Conservation (phyloP, 2,888 invertebrate species). For the Priocnemis perturbator region DNA sequence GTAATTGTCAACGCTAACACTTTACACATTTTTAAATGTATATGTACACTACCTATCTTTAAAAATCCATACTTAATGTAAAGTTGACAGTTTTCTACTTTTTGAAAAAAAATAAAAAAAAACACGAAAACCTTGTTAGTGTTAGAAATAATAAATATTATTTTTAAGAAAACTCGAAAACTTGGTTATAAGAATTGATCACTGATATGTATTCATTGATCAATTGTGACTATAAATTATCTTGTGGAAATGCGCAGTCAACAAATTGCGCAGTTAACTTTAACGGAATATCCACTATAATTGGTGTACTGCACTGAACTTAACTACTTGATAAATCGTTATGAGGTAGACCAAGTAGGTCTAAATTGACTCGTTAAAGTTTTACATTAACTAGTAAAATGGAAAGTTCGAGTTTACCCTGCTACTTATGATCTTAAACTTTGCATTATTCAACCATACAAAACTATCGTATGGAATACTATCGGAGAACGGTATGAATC, state of each 20-base stretch:
- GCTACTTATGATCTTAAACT: neutral
- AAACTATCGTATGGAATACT: conserved; percentile 1
- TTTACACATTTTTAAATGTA: neutral
- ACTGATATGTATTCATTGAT: too few relatives aligned
- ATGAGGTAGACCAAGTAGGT: neutral
- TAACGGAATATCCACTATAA: neutral
- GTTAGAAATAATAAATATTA: neutral
- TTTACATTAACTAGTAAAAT: neutral
- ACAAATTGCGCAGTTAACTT: neutral
- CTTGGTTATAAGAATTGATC: too few relatives aligned
- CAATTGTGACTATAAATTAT: too few relatives aligned
- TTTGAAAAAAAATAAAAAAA: neutral
- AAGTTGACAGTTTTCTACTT: neutral
- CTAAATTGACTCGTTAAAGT: conserved; percentile 1
- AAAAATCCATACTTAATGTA: neutral
- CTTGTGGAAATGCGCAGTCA: neutral
- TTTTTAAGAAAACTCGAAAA: neutral
- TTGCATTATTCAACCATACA: neutral
- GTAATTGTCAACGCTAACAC: neutral
- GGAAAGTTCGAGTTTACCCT: neutral
- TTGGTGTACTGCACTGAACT: neutral
- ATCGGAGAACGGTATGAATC: neutral
- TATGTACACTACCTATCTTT: neutral
- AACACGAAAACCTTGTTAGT: too few relatives aligned
- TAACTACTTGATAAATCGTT: neutral